Evolutionary conservation across 2,888 invertebrate genomes (phyloP).

Genomic region (Anticlea derivata): DNA sequence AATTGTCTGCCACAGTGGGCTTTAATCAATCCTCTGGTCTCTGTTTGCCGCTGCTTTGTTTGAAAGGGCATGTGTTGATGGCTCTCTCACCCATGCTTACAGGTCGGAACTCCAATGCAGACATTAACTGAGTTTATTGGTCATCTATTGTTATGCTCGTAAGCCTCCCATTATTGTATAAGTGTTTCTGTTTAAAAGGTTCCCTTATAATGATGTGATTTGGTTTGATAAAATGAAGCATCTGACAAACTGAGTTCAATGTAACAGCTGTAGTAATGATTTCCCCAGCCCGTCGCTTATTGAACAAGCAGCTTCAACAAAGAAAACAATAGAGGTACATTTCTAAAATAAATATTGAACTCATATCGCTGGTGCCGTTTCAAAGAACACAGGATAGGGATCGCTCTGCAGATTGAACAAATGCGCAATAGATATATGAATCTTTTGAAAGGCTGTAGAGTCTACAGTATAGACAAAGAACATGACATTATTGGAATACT

Average conservation of each 20-base stretch:
- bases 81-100: conserved; percentile 18
- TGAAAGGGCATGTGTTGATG: conserved; percentile 31
- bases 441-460: conserved; percentile 14
- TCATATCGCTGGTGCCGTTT: conserved; percentile 6
- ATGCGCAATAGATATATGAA: too few species aligned
- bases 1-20: conserved; percentile 37
- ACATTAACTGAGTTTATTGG: conserved; percentile 12
- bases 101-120: conserved; percentile 3
- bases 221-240: too few species aligned
- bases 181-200: conserved; percentile 1
- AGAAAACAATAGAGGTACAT: conserved; percentile 1
- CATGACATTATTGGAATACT: conserved; percentile 21
- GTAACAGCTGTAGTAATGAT: background rate
- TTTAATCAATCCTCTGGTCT: conserved; percentile 41
- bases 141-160: background rate
- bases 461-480: conserved; percentile 12
- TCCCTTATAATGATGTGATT: too few species aligned
- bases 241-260: too few species aligned
- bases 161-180: background rate
- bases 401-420: too few species aligned
- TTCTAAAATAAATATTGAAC: conserved; percentile 10
- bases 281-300: background rate
- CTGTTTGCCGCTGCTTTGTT: conserved; percentile 32
- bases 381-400: conserved; percentile 13
- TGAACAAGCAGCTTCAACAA: conserved; percentile 3